phyloP scores from a whole-genome alignment of 2,113 vertebrate species.

The Odocoileus virginianus region DNA sequence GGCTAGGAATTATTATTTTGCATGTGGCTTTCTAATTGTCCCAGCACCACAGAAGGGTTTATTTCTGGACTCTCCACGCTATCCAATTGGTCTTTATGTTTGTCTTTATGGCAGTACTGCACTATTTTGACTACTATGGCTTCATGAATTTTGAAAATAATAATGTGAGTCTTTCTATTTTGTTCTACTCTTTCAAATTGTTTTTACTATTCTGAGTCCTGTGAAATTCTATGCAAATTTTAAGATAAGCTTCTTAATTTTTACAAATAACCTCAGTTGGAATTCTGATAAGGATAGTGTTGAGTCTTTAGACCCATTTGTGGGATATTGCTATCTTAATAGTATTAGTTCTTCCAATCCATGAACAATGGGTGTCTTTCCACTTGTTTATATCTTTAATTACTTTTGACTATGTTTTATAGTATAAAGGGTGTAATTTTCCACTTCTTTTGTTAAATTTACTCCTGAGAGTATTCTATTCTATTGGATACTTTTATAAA shows the following conservation, averaged over 20 bases:
- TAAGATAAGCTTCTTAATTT: not conserved
- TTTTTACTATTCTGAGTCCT: not conserved
- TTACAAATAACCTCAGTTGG: not conserved
- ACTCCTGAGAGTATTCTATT: not conserved
- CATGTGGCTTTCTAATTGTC: not conserved
- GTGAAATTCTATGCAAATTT: not conserved
- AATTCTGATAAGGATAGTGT: not conserved
- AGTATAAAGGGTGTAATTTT: not conserved
- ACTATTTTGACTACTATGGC: not conserved
- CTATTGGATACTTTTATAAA: not conserved
- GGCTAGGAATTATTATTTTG: not conserved
- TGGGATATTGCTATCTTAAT: not conserved
- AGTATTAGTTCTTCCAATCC: not conserved
- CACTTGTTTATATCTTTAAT: not conserved
- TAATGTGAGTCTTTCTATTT: not conserved
- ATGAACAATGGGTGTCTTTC: not conserved
- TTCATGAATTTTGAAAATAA: not conserved
- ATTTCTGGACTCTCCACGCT: not conserved
- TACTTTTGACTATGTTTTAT: not conserved
- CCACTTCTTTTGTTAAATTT: not conserved
- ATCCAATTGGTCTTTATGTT: not conserved
- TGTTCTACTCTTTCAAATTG: not conserved
- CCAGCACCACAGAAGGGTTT: not conserved
- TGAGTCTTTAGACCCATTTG: not conserved
- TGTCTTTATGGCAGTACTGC: not conserved